Percentiles rank a stretch among this genome's conserved stretches.
phyloP scores from a whole-genome alignment of 1,140 invertebrate species.

The Brachionus rotundiformis region DNA sequence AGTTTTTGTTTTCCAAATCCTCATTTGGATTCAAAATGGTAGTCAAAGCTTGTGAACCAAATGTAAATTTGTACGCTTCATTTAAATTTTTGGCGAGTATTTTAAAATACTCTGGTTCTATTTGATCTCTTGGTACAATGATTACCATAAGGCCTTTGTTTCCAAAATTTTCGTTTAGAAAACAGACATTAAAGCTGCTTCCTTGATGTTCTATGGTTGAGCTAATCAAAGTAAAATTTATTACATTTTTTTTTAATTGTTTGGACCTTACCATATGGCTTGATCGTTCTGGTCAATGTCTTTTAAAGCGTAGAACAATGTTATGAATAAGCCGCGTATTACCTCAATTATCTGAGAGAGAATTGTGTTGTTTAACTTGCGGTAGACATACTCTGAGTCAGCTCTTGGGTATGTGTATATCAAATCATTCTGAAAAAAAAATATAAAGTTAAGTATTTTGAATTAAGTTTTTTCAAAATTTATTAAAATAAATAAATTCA shows the following conservation, averaged over 20 bases:
- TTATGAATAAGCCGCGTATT: conserved; percentile 27
- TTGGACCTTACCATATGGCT: neutral
- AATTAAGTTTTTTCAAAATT: too few species aligned
- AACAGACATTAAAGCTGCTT: conserved; percentile 1
- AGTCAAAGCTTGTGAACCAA: neutral
- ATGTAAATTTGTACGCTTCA: conserved; percentile 7
- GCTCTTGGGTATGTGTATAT: neutral
- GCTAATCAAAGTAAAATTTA: neutral
- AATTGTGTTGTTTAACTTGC: neutral
- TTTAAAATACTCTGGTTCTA: neutral
- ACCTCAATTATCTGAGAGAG: neutral
- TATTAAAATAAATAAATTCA: too few species aligned
- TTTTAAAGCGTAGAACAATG: conserved; percentile 7
- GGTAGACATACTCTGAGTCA: neutral
- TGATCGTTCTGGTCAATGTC: neutral
- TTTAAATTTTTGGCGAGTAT: conserved; percentile 26
- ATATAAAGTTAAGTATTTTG: too few species aligned
- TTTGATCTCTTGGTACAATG: neutral
- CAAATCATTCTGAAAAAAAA: conserved; percentile 13
- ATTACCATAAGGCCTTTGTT: conserved; percentile 1
- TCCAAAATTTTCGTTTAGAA: conserved; percentile 10
- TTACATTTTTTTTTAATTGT: neutral
- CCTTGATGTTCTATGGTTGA: conserved; percentile 1
- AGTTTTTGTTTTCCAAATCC: neutral
- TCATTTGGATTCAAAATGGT: neutral